Conservation (phyloP, 2,888 invertebrate species). For the Lithosia quadra region DNA sequence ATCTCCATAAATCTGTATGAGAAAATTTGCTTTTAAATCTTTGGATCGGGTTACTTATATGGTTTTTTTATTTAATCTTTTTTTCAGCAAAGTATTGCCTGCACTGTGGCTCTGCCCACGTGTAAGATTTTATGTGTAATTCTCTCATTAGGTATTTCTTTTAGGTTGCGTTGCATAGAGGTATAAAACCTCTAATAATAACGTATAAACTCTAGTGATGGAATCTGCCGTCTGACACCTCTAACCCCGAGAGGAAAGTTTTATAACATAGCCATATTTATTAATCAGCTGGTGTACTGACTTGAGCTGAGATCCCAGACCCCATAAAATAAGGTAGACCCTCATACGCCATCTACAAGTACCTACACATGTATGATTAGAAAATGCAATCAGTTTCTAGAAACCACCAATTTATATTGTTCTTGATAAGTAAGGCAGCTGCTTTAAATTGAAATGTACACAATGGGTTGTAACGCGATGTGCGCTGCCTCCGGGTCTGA, state of each 20-base stretch:
- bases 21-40: neutral
- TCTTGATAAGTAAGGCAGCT: neutral
- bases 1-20: neutral
- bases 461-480: slow-evolving; percentile 32
- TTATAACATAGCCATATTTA: too few relatives aligned
- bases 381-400: slow-evolving; percentile 6
- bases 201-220: too few relatives aligned
- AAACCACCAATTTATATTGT: slow-evolving; percentile 2
- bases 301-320: neutral
- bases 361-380: neutral
- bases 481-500: slow-evolving; percentile 28
- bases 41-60: neutral
- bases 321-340: too few relatives aligned
- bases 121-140: neutral
- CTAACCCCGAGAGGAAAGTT: too few relatives aligned
- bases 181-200: too few relatives aligned
- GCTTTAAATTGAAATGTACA: slow-evolving; percentile 31
- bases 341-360: too few relatives aligned
- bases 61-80: too few relatives aligned
- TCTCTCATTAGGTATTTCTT: too few relatives aligned
- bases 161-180: too few relatives aligned
- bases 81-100: too few relatives aligned
- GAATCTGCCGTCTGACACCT: too few relatives aligned
- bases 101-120: neutral
- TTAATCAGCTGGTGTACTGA: too few relatives aligned